phyloP scores from a whole-genome alignment of 2,888 invertebrate species.

The Drosophila parthenogenetica region DNA sequence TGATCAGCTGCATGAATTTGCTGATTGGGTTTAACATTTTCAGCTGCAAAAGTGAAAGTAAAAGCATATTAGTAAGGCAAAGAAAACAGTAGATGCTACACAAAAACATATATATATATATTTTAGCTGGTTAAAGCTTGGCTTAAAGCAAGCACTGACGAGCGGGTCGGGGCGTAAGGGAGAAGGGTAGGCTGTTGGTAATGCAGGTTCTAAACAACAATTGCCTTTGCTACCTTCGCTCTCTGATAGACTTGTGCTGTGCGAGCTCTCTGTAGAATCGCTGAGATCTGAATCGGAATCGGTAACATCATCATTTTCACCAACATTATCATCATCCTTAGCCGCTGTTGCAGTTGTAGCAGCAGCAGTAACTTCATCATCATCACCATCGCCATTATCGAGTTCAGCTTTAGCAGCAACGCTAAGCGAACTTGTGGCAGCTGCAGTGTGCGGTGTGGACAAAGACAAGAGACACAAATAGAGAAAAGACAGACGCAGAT shows the following conservation, averaged over 20 bases:
- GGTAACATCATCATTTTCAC: constrained; percentile 83
- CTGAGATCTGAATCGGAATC: constrained; percentile 86
- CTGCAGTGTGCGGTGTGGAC: constrained; percentile 74
- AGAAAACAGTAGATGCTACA: neutral
- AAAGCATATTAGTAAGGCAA: neutral
- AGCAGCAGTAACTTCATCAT: constrained; percentile 19
- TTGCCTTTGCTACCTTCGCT: constrained; percentile 72
- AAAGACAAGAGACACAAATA: constrained; percentile 74
- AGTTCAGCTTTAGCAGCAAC: constrained; percentile 12
- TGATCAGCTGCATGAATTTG: constrained; percentile 83
- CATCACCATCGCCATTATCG: constrained; percentile 39
- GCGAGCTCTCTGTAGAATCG: constrained; percentile 85
- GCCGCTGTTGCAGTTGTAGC: constrained; percentile 14
- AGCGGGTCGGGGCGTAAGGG: constrained; percentile 1
- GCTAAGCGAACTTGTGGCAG: constrained; percentile 66
- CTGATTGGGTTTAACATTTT: constrained; percentile 73
- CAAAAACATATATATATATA: neutral
- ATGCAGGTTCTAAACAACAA: constrained; percentile 35
- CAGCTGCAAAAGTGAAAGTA: constrained; percentile 55
- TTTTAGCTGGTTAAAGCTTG: constrained; percentile 41
- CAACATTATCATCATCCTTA: constrained; percentile 36
- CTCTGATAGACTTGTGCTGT: constrained; percentile 84
- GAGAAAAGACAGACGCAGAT: constrained; percentile 52
- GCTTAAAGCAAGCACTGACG: constrained; percentile 47
- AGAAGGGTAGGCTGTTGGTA: constrained; percentile 5